These are phyloP conservation scores for Drosophila oshimai DNA, from an alignment of 1,140 invertebrate genomes.

Conservation along the genomic window DNA sequence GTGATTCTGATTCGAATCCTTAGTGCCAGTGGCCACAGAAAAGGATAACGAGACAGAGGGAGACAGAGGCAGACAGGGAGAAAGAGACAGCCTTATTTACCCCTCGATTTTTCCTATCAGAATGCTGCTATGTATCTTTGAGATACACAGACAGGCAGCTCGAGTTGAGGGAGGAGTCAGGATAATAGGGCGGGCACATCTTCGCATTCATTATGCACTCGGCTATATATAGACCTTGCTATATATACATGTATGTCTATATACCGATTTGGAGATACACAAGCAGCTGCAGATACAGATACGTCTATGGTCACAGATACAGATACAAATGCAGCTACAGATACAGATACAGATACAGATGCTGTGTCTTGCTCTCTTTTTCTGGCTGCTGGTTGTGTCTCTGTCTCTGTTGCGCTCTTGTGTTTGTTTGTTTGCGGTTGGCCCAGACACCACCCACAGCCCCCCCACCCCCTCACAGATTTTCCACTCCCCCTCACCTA, in stretches of 20 bases:
- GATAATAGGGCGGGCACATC: constrained; percentile 81
- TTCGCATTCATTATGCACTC: constrained; percentile 80
- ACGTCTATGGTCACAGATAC: too few species aligned
- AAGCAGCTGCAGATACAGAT: constrained; percentile 8
- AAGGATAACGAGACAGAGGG: constrained; percentile 35
- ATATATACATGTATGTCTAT: constrained; percentile 9
- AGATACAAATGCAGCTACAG: constrained; percentile 19
- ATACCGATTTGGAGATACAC: constrained; percentile 22
- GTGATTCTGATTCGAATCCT: constrained; percentile 55
- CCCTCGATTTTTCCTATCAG: constrained; percentile 63
- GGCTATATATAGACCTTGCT: constrained; percentile 12
- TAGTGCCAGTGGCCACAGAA: constrained; percentile 51
- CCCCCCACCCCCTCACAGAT: neutral
- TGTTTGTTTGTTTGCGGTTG: constrained; percentile 50
- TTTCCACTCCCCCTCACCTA: neutral
- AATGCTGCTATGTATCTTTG: constrained; percentile 72
- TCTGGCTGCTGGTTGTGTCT: constrained; percentile 4
- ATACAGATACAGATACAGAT: constrained; percentile 16
- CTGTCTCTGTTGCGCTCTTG: constrained; percentile 19
- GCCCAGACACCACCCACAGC: constrained; percentile 9
- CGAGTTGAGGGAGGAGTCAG: constrained; percentile 73
- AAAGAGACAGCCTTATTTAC: constrained; percentile 40
- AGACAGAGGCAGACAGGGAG: neutral
- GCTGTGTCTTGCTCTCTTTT: constrained; percentile 34
- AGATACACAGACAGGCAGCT: constrained; percentile 52